These are phyloP conservation scores for Drosophila nigrodunni DNA, from an alignment of 1,140 invertebrate species.

Conservation along the genomic window DNA sequence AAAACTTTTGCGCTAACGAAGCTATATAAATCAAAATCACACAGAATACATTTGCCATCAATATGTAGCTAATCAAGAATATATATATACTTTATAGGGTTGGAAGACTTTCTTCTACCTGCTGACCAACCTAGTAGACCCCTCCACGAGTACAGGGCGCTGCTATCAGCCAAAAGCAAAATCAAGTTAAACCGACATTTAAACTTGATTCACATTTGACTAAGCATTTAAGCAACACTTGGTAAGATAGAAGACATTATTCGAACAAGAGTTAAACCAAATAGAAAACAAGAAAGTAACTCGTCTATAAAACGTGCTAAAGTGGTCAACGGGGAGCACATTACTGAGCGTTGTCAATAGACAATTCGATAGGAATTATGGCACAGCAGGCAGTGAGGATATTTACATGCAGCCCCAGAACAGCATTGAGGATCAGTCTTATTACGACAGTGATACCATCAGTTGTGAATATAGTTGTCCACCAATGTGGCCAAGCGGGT, in stretches of 20 bases:
- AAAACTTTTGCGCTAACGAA: too few relatives aligned
- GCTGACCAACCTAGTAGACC: too few relatives aligned
- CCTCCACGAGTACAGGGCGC: not conserved
- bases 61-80: too few relatives aligned
- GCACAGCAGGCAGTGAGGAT: constrained; percentile 38
- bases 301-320: constrained; percentile 41
- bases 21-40: too few relatives aligned
- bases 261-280: constrained; percentile 1
- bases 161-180: not conserved
- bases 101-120: too few relatives aligned
- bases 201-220: constrained; percentile 1
- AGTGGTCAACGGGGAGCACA: not conserved
- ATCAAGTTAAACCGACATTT: not conserved
- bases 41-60: too few relatives aligned
- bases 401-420: constrained; percentile 18
- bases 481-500: constrained; percentile 39
- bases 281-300: not conserved
- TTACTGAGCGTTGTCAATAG: too few relatives aligned
- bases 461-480: constrained; percentile 70
- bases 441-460: constrained; percentile 26
- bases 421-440: constrained; percentile 1
- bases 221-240: constrained; percentile 6
- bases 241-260: not conserved
- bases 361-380: constrained; percentile 1
- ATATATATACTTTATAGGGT: too few relatives aligned